Conservation (phyloP, 2,113 vertebrate genomes). For the Hippopotamus amphibius region DNA sequence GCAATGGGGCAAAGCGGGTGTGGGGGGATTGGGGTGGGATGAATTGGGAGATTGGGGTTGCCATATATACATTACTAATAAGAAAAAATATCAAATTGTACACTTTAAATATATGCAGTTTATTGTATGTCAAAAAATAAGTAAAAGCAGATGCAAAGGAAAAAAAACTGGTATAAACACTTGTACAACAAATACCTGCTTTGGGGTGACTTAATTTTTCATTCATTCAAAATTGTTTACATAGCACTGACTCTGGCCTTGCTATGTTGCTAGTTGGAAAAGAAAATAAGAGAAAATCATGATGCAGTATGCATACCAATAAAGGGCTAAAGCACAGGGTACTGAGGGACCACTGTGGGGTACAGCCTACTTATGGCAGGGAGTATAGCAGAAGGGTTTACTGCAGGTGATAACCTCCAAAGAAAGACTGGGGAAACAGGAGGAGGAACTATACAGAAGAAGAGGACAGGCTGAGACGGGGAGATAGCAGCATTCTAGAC, state of each 20-base stretch:
- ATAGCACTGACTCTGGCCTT: not conserved
- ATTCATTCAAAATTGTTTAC: not conserved
- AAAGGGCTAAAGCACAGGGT: not conserved
- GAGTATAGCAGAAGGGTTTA: not conserved
- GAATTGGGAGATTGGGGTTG: no score
- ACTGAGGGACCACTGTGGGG: not conserved
- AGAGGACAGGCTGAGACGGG: not conserved
- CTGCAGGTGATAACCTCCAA: not conserved
- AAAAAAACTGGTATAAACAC: not conserved
- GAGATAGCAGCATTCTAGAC: not conserved
- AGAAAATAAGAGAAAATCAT: not conserved
- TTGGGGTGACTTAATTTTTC: not conserved
- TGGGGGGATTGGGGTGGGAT: no score
- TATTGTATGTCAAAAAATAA: no score
- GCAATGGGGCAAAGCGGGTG: no score
- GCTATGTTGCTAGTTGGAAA: not conserved
- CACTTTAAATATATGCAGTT: no score
- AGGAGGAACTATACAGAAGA: not conserved
- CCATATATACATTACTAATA: no score
- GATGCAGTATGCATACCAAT: not conserved
- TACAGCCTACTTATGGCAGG: accelerated
- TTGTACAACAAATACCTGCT: not conserved
- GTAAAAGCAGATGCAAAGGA: no score
- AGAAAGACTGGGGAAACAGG: not conserved
- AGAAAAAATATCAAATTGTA: no score